Evolutionary conservation across 2,113 vertebrate species (phyloP), one percentile per base, ranked within the genome.

Genomic region (Melanostigma gelatinosum): DNA sequence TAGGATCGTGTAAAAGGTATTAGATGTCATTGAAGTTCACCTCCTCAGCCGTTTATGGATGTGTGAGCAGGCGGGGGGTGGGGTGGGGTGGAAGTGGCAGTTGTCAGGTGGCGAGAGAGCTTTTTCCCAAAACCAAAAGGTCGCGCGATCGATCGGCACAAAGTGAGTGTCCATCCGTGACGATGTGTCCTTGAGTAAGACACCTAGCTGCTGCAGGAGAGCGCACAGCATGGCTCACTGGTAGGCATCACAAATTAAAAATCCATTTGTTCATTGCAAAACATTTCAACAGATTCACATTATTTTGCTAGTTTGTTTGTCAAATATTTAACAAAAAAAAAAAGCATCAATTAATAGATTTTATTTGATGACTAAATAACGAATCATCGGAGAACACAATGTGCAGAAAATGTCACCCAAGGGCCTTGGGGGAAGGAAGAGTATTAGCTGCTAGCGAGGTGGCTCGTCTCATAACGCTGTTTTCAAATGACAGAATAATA

Each of bases 401-500:
- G 64, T 83, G 90, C 91, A 75, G 54, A 72, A 96, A 96, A 96
- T 95, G 92, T 82, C 95, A 96, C 86, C 93, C 89, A 83, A 88
- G 75, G 91, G 91, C 95, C 95, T 88, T 44, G 89, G 94, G 93
- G 94, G 93, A 91, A 93, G 55, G 88, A 93, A 93, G 89, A 94
- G 88, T 92, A 89, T 93, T 94, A 93, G 66, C 42, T 84, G 58
- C 81, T 60, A 78, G 91, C 92, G 91, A 95, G 93, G 94, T 90
- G 87, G 60, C 91, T 94, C 81, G 87, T 74, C 86, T 95, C 93
- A 85, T 93, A 91, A 94, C 83, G 89, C 84, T 78, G 73, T 93
- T 96, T 96, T 96, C 94, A 96, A 95, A 95, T 95, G 96, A 97
- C 96, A 97, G 91, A 93, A 93, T 96, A 96, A 96, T 96, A 96